phyloP scores from a whole-genome alignment of 2,113 vertebrate genomes.

The Aplodontia rufa region DNA sequence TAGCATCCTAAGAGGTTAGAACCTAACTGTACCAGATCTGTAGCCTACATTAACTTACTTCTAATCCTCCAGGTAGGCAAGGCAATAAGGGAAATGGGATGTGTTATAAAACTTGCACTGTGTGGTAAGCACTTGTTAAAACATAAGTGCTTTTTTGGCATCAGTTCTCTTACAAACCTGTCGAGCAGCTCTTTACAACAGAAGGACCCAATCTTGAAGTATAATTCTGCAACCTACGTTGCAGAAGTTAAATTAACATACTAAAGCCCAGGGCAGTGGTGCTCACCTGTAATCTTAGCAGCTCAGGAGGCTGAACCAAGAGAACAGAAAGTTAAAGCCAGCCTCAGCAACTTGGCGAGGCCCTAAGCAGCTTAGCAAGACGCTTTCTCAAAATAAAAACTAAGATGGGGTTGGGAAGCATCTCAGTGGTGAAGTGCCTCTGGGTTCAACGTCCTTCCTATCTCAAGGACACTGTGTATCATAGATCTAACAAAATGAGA shows the following conservation, averaged over 20 bases:
- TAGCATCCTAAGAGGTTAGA: background rate
- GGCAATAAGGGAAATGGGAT: background rate
- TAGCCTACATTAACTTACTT: background rate
- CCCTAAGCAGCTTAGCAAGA: too few relatives aligned
- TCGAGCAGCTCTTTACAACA: background rate
- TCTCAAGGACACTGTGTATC: background rate
- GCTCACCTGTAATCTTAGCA: too few relatives aligned
- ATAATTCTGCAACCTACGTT: background rate
- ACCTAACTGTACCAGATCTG: background rate
- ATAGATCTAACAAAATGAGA: constrained; percentile 16
- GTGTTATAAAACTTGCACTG: background rate
- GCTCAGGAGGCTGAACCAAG: too few relatives aligned
- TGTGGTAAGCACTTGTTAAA: background rate
- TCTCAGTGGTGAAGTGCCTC: too few relatives aligned
- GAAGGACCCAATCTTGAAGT: background rate
- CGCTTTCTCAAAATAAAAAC: too few relatives aligned
- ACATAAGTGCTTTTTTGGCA: background rate
- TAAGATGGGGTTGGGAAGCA: too few relatives aligned
- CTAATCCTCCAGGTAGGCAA: background rate
- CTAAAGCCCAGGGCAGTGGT: too few relatives aligned
- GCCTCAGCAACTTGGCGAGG: too few relatives aligned
- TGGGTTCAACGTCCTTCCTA: too few relatives aligned
- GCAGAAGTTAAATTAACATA: too few relatives aligned
- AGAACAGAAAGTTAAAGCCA: too few relatives aligned
- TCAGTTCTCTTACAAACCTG: background rate